A percentile compares a stretch with the other conserved stretches of the same genome.
These are phyloP conservation scores for Triplophysa yarkandensis DNA, from an alignment of 2,797 vertebrate genomes.

Conservation along the genomic window DNA sequence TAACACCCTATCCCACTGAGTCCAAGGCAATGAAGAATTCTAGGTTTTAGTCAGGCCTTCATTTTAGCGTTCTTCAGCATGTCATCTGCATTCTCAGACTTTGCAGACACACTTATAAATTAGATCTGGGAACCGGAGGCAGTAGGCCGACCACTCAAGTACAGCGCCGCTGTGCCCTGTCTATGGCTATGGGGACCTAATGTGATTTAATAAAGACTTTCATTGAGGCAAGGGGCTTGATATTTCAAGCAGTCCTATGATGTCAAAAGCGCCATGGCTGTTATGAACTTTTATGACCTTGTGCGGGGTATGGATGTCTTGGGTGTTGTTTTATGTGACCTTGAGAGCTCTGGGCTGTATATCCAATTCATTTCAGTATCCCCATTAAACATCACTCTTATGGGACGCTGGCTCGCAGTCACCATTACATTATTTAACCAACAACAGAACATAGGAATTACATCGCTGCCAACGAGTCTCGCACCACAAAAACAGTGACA, in stretches of 20 bases:
- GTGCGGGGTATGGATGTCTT: conserved; percentile 19
- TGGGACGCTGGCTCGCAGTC: background rate
- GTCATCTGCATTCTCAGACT: conserved; percentile 53
- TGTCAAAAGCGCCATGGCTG: conserved; percentile 44
- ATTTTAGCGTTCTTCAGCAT: conserved; percentile 35
- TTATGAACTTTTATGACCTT: conserved; percentile 59
- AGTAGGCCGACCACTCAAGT: conserved; percentile 51
- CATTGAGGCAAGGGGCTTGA: conserved; percentile 49
- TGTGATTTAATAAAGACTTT: conserved; percentile 62
- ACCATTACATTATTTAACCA: conserved; percentile 31
- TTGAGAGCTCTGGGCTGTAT: conserved; percentile 43
- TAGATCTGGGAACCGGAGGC: conserved; percentile 55
- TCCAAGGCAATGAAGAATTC: conserved; percentile 40
- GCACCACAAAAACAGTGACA: background rate
- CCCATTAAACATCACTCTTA: conserved; percentile 48
- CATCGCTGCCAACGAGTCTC: too few relatives aligned
- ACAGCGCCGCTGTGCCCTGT: conserved; percentile 51
- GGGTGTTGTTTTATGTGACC: conserved; percentile 55
- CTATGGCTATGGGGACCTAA: conserved; percentile 48
- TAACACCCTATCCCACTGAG: conserved; percentile 28
- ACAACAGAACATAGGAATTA: conserved; percentile 20
- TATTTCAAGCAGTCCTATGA: conserved; percentile 52
- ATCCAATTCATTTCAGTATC: conserved; percentile 42
- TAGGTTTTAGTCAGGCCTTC: conserved; percentile 41
- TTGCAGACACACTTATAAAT: conserved; percentile 54